Evolutionary conservation across 2,113 vertebrate genomes (phyloP), one percentile per base, ranked within the genome.

Genomic region (Indicator indicator): DNA sequence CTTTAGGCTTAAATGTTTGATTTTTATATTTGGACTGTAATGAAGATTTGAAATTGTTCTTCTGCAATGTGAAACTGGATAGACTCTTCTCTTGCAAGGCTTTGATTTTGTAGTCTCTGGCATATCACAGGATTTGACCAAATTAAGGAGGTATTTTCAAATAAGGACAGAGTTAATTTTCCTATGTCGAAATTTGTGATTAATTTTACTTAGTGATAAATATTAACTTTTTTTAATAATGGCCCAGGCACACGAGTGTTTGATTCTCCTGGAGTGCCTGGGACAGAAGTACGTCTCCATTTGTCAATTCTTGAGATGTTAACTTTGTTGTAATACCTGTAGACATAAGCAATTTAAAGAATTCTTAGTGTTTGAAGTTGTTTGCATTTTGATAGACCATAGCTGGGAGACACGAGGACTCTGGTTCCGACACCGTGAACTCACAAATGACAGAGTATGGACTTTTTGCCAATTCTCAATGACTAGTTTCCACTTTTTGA

Each of bases 1-100:
- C 90, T 93, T 94, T 96, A 96, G 83, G 94, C 96, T 97, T 96
- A 95, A 88, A 80, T 72, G 77, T 97, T 98, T 98, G 68, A 82
- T 97, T 98, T 95, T 97, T 97, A 93, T 97, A 93, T 98, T 97
- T 97, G 94, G 93, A 94, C 92, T 89, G 40, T 83, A 95, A 95
- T 95, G 95, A 96, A 94, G 93, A 94, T 97, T 98, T 97, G 96
- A 89, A 95, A 96, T 97, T 88, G 91, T 98, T 98, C 94, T 98
- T 98, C 92, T 91, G 88, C 96, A 87, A 93, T 88, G 92, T 75
- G 20, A 94, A 96, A 96, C 92, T 95, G 91, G 83, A 95, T 96
- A 96, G 95, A 87, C 72, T 90, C 90, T 94, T 83, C 93, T 92
- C 84, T 85, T 83, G 60, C 84, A 84, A 97, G 96, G 91, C 91